Conservation (phyloP, 2,888 invertebrate genomes). For the Leucozona laternaria region DNA sequence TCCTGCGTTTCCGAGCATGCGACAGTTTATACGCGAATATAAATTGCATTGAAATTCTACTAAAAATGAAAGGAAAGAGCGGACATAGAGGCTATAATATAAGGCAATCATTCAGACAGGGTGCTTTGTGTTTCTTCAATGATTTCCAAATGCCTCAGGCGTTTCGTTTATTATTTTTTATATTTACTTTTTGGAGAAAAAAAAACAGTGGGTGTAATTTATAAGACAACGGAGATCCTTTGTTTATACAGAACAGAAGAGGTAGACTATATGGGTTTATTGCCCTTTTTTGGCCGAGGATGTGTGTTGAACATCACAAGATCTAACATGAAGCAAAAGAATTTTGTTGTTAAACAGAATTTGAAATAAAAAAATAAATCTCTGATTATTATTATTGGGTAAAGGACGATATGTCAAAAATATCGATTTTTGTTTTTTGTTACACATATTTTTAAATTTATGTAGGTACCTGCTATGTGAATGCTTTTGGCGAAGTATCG, state of each 20-base stretch:
- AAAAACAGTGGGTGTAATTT: not conserved
- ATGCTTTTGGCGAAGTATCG: not conserved
- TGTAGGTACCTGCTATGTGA: not conserved
- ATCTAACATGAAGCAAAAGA: not conserved
- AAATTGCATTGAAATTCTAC: conserved; percentile 34
- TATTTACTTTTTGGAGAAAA: not conserved
- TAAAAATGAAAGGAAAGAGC: not conserved
- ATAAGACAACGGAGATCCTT: conserved; percentile 15
- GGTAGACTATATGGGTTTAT: conserved; percentile 58
- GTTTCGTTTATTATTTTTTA: not conserved
- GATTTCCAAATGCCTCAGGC: conserved; percentile 27
- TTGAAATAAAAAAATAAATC: not conserved
- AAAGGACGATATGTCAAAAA: not conserved
- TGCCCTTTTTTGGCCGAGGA: conserved; percentile 42
- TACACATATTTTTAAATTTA: not conserved
- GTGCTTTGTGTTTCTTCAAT: conserved; percentile 46
- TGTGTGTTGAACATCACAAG: conserved; percentile 1
- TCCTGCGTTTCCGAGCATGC: conserved; percentile 8
- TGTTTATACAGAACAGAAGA: conserved; percentile 16
- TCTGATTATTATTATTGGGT: not conserved
- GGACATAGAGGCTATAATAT: conserved; percentile 14
- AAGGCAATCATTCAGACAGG: conserved; percentile 5
- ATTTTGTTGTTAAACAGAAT: not conserved
- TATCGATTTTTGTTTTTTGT: not conserved
- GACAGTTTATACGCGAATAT: conserved; percentile 58